Evolutionary conservation across 2,797 vertebrate species (phyloP).

Genomic region (Semaprochilodus insignis): DNA sequence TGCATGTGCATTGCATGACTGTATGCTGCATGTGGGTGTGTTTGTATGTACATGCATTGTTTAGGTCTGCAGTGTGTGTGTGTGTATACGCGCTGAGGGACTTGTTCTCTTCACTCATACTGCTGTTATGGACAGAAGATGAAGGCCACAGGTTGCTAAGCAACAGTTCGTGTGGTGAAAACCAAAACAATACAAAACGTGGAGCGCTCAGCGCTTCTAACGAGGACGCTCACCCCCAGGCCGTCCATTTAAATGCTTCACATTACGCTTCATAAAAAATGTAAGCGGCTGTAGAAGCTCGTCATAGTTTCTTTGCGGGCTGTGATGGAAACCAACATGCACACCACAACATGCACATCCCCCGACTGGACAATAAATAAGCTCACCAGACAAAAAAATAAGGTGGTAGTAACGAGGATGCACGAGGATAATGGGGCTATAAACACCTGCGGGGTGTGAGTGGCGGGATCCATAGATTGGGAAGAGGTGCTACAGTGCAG

Average conservation of each 20-base stretch:
- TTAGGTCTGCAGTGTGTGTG: neutral
- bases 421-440: no score
- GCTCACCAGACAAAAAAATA: no score
- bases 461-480: no score
- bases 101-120: slow-evolving; percentile 45
- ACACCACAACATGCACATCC: neutral
- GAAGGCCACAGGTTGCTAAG: slow-evolving; percentile 64
- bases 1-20: neutral
- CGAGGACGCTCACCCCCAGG: slow-evolving; percentile 28
- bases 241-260: slow-evolving; percentile 20
- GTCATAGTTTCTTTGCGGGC: neutral
- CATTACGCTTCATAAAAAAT: slow-evolving; percentile 12
- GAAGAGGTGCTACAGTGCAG: no score
- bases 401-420: no score
- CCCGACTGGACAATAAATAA: no score
- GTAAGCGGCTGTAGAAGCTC: neutral
- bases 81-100: neutral
- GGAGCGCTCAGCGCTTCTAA: slow-evolving; percentile 21
- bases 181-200: slow-evolving; percentile 59
- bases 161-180: slow-evolving; percentile 60
- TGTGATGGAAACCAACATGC: neutral
- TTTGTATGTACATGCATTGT: slow-evolving; percentile 13
- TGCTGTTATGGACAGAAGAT: slow-evolving; percentile 43
- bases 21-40: slow-evolving; percentile 27
- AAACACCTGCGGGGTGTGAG: no score